phyloP scores from a whole-genome alignment of 2,113 vertebrate species.

The Notothenia rossii region DNA sequence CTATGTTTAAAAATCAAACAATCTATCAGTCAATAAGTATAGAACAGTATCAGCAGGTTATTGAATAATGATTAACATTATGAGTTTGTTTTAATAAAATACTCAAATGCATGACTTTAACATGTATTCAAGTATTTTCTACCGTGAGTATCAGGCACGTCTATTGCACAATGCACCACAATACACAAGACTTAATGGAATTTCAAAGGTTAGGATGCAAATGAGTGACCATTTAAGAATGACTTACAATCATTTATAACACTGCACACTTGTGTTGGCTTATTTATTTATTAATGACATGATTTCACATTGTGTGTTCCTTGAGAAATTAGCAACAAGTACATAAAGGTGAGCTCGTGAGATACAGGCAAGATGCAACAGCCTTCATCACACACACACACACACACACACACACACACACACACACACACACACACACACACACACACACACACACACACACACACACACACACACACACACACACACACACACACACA shows the following conservation, averaged over 20 bases:
- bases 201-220: background rate
- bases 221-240: background rate
- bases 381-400: slow-evolving; percentile 3
- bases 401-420: slow-evolving; percentile 11
- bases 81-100: too few relatives aligned
- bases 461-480: background rate
- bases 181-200: background rate
- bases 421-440: slow-evolving; percentile 6
- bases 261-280: background rate
- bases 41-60: too few relatives aligned
- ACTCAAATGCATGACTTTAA: too few relatives aligned
- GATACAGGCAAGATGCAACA: background rate
- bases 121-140: too few relatives aligned
- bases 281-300: background rate
- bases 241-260: background rate
- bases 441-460: slow-evolving; percentile 11
- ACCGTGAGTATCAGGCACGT: too few relatives aligned
- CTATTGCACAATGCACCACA: background rate
- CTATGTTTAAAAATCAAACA: too few relatives aligned
- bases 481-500: background rate
- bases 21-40: too few relatives aligned
- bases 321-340: background rate
- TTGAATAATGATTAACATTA: too few relatives aligned
- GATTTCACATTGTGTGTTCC: background rate
- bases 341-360: background rate